These are phyloP conservation scores for Monopterus albus DNA, from an alignment of 2,113 vertebrate genomes.

Conservation along the genomic window DNA sequence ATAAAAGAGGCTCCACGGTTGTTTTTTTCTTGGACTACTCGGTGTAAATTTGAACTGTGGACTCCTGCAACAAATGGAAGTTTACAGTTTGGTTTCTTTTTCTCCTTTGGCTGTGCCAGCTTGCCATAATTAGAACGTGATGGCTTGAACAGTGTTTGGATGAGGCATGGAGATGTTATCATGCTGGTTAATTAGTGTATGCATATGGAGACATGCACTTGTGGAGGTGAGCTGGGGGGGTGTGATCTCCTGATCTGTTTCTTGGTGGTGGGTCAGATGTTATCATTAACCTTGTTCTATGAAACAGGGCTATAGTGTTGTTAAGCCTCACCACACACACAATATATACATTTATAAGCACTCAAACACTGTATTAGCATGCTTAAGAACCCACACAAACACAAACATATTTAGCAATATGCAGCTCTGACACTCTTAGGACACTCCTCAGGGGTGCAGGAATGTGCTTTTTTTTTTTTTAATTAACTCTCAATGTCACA, in stretches of 20 bases:
- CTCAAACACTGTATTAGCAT: slow-evolving; percentile 27
- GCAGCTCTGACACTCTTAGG: too few relatives aligned
- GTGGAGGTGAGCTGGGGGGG: too few relatives aligned
- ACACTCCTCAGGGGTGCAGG: slow-evolving; percentile 57
- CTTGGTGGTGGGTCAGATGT: slow-evolving; percentile 80
- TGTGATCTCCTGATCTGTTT: slow-evolving; percentile 77
- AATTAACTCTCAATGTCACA: slow-evolving; percentile 85
- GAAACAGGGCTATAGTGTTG: slow-evolving; percentile 65
- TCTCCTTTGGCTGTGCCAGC: not conserved
- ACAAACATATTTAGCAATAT: slow-evolving; percentile 55
- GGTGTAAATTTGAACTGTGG: slow-evolving; percentile 10
- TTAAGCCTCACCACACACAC: slow-evolving; percentile 37
- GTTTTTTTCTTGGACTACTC: slow-evolving; percentile 10
- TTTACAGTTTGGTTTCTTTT: slow-evolving; percentile 35
- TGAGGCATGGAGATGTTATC: slow-evolving; percentile 59
- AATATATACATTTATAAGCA: slow-evolving; percentile 26
- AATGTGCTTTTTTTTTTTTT: slow-evolving; percentile 80
- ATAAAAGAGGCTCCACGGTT: not conserved
- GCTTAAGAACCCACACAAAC: slow-evolving; percentile 26
- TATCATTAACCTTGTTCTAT: slow-evolving; percentile 77
- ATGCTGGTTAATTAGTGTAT: slow-evolving; percentile 71
- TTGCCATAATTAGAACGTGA: slow-evolving; percentile 69
- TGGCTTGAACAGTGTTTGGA: slow-evolving; percentile 66
- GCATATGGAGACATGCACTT: slow-evolving; percentile 39
- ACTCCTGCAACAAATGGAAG: slow-evolving; percentile 21